Evolutionary conservation across 2,888 invertebrate species (phyloP), one percentile per base, ranked within the genome.

Genomic region (Vesta saturnalis): DNA sequence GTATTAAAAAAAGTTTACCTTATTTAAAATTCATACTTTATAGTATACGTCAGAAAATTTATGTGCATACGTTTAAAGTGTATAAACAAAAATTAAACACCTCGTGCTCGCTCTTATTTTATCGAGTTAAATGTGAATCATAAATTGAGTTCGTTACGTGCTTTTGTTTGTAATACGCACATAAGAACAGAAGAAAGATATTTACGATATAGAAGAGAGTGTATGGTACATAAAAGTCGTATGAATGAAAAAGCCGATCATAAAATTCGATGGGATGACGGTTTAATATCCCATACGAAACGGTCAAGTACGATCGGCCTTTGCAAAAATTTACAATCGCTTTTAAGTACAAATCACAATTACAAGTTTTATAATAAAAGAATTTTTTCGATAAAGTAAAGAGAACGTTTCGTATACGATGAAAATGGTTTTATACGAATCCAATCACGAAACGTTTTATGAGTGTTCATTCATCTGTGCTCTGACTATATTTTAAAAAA

Each of bases 231-330:
- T 68, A 64, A 68, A 68, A 60, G 60, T 64, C 64, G 57, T 68
- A 68, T 68, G 68, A 68, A 64, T 68, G 68, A 68, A 68, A 66
- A 68, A 68, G 64, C 64, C 60, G 64, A 68, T 68, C 68, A 60
- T 68, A 68, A 68, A 68, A 68, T 68, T 64, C 60, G 64, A 60
- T 64, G 60, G 64, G 64, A 68, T 64, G 60, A 68, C 64, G 68
- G 68, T 64, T 68, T 68, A 68, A 68, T 67, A 68, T 68, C 60
- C 68, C 57, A 64, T 68, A 39, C 60, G 55, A 35, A 60, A 64
- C 68, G 68, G 68, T 68, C 68, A 64, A 64, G 64, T 68, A 64
- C 64, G 64, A 64, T 60, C 56, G 68, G 68, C 49, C 64, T 64
- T 68, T 68, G 68, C 64, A 68, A 68, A 39, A 68, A 68, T 68